Conservation (phyloP, 1,140 invertebrate genomes). For the Ostrea denselamellosa region DNA sequence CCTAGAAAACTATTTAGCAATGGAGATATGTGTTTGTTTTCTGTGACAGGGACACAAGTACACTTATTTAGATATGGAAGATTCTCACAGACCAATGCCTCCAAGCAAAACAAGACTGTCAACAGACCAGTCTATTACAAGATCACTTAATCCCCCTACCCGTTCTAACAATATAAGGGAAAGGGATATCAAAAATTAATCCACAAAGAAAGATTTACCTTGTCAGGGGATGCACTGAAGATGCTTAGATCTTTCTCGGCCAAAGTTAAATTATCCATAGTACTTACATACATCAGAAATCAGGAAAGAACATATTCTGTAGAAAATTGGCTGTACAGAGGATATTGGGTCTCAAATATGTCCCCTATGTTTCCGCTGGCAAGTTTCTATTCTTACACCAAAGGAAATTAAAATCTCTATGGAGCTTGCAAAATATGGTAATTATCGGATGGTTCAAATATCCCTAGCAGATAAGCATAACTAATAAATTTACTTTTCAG, state of each 20-base stretch:
- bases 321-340: not conserved
- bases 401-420: slow-evolving; percentile 29
- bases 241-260: not conserved
- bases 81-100: not conserved
- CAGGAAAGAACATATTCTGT: not conserved
- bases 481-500: slow-evolving; percentile 30
- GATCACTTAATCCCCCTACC: not conserved
- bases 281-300: not conserved
- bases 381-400: slow-evolving; percentile 25
- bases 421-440: slow-evolving; percentile 28
- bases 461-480: not conserved
- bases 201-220: not conserved
- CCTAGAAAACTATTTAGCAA: slow-evolving; percentile 3
- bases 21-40: slow-evolving; percentile 5
- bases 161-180: not conserved
- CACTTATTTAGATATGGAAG: not conserved
- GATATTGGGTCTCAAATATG: slow-evolving; percentile 28
- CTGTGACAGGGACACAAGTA: not conserved
- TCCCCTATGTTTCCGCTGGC: slow-evolving; percentile 18
- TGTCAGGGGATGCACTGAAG: not conserved
- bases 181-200: not conserved
- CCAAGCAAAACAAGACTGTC: slow-evolving; percentile 13
- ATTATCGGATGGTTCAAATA: slow-evolving; percentile 23
- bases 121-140: not conserved
- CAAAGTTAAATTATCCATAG: not conserved